Conservation (phyloP, 2,113 vertebrate genomes). For the Grammomys dolichurus region DNA sequence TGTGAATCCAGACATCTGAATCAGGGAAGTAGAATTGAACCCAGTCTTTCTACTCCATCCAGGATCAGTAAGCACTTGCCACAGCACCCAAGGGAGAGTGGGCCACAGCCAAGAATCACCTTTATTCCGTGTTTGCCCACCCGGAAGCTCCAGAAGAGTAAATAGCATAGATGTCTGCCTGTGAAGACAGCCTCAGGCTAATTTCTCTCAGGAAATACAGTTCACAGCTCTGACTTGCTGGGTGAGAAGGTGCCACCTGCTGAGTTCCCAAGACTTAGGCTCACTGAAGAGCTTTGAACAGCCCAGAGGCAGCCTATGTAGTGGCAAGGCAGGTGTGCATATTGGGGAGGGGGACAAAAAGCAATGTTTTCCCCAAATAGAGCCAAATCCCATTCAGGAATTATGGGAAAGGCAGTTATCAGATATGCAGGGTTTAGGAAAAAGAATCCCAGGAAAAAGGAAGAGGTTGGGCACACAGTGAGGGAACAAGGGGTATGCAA, state of each 20-base stretch:
- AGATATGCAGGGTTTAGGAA: neutral
- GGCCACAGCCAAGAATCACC: neutral
- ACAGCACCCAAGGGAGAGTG: slow-evolving; percentile 13
- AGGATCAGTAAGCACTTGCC: neutral
- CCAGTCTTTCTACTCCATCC: neutral
- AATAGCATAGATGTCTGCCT: neutral
- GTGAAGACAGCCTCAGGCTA: neutral
- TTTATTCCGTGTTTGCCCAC: slow-evolving; percentile 62
- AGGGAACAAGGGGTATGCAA: neutral
- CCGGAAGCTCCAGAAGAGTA: neutral
- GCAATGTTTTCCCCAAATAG: slow-evolving; percentile 40
- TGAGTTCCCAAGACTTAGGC: neutral
- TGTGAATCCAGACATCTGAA: neutral
- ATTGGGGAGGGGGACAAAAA: neutral
- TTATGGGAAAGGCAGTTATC: neutral
- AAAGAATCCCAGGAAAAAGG: neutral
- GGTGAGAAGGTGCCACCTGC: neutral
- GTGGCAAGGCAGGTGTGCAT: neutral
- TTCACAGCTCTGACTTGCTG: neutral
- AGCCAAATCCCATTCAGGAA: slow-evolving; percentile 54
- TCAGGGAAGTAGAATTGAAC: neutral
- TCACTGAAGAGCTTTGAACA: neutral
- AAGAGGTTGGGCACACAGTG: neutral
- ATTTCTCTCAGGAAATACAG: neutral
- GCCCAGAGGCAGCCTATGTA: neutral